Evolutionary conservation across 2,113 vertebrate species (phyloP), one percentile per base, ranked within the genome.

Genomic region (Bubo bubo): DNA sequence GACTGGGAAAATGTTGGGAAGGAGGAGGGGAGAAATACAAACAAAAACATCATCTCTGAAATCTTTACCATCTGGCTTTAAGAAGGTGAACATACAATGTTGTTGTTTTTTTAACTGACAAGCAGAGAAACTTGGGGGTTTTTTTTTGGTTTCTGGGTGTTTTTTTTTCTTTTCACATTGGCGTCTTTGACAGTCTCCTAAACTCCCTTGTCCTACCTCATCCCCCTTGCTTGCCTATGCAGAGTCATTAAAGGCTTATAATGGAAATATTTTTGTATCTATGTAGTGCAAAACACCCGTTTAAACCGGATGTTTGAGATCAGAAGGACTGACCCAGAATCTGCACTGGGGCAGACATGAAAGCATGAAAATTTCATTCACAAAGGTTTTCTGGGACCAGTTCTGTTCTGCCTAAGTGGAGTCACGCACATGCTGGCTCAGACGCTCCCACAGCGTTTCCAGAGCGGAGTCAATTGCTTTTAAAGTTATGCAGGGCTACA

Each of bases 361-460:
- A 98, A 98, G 96, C 91, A 53, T 34, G 68, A 93, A 92, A 81
- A 70, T 93, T 97, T 97, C 97, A 93, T 97, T 96, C 97, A 81
- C 94, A 74, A 86, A 95, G 90, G 83, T 94, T 98, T 97, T 90
- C 96, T 95, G 96, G 95, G 97, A 95, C 82, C 75, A 49, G 93
- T 85, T 97, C 86, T 94, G 56, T 92, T 95, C 94, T 80, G 96
- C 97, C 97, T 91, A 66, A 80, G 91, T 24, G 20, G 66, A 97
- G 98, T 98, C 98, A 98, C 96, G 97, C 97, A 98, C 96, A 96
- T 95, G 62, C 90, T 79, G 96, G 90, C 95, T 91, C 94, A 24
- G 24, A 11, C 2, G 8, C 97, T 96, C 95, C 97, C 96, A 77
- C 97, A 60, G 88, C 6, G 8, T 95, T 96, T 68, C 95, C 97